Conservation (phyloP, 2,113 vertebrate genomes). For the Heptranchias perlo region DNA sequence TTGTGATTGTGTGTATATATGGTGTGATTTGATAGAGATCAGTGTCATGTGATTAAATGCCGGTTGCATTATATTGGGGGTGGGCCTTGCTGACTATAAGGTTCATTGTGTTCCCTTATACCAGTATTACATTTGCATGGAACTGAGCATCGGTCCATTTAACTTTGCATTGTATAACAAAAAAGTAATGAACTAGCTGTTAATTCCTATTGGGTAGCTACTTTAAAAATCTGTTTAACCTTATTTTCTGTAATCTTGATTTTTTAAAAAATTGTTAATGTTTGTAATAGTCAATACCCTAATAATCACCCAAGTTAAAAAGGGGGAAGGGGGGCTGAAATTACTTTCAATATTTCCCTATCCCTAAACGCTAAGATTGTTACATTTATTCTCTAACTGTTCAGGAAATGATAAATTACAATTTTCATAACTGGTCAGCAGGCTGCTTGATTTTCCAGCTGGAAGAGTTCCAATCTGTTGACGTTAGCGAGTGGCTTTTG, state of each 20-base stretch:
- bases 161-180: neutral
- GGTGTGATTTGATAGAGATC: neutral
- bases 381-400: neutral
- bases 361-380: neutral
- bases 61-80: neutral
- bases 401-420: neutral
- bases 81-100: neutral
- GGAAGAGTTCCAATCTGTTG: neutral
- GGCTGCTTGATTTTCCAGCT: neutral
- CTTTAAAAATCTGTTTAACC: neutral
- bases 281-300: neutral
- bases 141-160: neutral
- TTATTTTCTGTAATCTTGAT: neutral
- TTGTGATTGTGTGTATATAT: neutral
- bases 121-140: constrained; percentile 6
- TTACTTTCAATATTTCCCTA: neutral
- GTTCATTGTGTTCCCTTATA: neutral
- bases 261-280: neutral
- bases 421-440: neutral
- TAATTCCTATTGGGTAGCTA: neutral
- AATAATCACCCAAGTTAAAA: neutral
- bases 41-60: neutral
- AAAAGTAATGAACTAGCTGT: neutral
- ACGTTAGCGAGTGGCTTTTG: neutral
- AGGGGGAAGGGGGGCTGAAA: neutral